These are phyloP conservation scores for Drosophila limbata DNA, from an alignment of 2,888 invertebrate species.

Conservation along the genomic window DNA sequence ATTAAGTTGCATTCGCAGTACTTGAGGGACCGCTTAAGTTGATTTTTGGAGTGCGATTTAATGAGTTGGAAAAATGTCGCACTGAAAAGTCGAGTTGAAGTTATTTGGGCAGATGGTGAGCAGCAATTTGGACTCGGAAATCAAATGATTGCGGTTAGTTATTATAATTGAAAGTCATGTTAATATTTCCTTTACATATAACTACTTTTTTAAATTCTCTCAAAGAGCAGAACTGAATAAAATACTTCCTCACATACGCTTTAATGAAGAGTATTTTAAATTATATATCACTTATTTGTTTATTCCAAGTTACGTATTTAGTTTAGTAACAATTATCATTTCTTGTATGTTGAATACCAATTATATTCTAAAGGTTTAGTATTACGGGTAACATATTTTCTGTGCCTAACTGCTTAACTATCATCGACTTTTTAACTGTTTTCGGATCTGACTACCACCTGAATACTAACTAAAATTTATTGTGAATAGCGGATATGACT, in stretches of 20 bases:
- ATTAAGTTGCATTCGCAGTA: slow-evolving; percentile 61
- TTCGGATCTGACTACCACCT: not conserved
- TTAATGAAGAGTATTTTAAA: no score
- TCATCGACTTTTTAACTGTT: not conserved
- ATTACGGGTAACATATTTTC: no score
- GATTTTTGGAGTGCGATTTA: slow-evolving; percentile 41
- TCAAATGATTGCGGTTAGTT: not conserved
- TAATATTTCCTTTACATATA: not conserved
- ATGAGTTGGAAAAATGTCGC: slow-evolving; percentile 74
- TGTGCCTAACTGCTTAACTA: not conserved
- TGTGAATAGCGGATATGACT: not conserved
- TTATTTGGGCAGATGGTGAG: slow-evolving; percentile 28
- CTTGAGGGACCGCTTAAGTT: slow-evolving; percentile 39
- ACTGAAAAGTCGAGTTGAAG: slow-evolving; percentile 6
- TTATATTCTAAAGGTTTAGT: no score
- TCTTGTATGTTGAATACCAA: no score
- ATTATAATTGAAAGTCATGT: not conserved
- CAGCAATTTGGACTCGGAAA: not conserved
- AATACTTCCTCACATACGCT: no score
- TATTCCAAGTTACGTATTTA: no score
- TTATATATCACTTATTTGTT: no score
- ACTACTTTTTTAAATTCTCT: not conserved
- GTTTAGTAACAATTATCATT: no score
- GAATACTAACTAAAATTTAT: no score
- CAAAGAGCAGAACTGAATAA: not conserved